Percentiles rank a stretch among this genome's conserved stretches.
These are phyloP conservation scores for Bergia puertoricense DNA, from an alignment of 92 coral and sea anemone genomes.

Conservation along the genomic window DNA sequence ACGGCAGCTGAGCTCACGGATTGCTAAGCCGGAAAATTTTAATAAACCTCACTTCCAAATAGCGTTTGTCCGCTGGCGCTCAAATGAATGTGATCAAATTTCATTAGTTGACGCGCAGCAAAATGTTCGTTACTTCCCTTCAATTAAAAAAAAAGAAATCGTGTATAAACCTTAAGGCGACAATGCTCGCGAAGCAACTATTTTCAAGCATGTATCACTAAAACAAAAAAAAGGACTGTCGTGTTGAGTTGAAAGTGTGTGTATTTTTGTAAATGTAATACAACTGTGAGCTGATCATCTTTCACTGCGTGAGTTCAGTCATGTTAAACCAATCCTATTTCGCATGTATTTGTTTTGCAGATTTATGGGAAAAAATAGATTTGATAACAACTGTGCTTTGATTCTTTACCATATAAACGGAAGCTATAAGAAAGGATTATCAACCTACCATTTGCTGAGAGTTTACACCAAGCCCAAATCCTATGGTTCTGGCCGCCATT, in stretches of 20 bases:
- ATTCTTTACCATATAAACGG: not conserved
- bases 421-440: not conserved
- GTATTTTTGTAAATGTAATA: not conserved
- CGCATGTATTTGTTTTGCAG: not conserved
- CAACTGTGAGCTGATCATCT: not conserved
- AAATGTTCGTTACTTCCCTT: no score
- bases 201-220: not conserved
- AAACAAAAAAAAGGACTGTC: not conserved
- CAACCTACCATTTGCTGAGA: slow-evolving; percentile 31
- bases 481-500: slow-evolving; percentile 24
- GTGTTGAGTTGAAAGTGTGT: not conserved
- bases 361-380: not conserved
- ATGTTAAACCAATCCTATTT: not conserved
- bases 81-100: not conserved
- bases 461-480: slow-evolving; percentile 16
- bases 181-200: not conserved
- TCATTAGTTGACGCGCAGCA: not conserved
- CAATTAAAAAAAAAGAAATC: no score
- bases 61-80: not conserved
- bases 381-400: not conserved
- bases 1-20: slow-evolving; percentile 13
- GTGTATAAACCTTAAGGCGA: no score
- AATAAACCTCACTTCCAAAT: not conserved
- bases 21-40: slow-evolving; percentile 22
- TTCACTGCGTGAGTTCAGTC: not conserved